phyloP scores from a whole-genome alignment of 2,888 invertebrate species.

The Conops quadrifasciatus region DNA sequence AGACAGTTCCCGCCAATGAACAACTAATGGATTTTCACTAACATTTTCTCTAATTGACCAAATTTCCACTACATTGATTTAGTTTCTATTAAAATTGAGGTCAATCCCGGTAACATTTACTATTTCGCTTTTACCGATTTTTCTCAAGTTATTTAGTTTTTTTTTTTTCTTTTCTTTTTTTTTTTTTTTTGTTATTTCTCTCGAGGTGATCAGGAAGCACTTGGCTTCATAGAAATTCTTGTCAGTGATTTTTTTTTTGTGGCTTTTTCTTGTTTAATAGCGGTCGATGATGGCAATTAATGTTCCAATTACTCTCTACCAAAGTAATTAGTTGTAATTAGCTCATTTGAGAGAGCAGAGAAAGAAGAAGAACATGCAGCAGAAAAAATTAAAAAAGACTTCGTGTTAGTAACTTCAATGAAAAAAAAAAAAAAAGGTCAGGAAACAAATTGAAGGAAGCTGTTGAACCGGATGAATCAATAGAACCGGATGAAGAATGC shows the following conservation, averaged over 20 bases:
- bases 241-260: too few species aligned
- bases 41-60: constrained; percentile 22
- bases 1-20: neutral
- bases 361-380: neutral
- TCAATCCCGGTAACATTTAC: constrained; percentile 31
- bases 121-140: too few species aligned
- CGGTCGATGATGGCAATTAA: neutral
- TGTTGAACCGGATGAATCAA: too few species aligned
- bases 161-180: neutral
- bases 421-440: neutral
- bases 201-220: neutral
- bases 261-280: too few species aligned
- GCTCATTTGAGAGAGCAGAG: neutral
- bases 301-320: neutral
- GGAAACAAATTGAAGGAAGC: neutral
- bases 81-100: constrained; percentile 26
- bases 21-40: neutral
- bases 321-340: constrained; percentile 14
- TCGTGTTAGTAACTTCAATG: too few species aligned
- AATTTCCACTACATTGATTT: constrained; percentile 31
- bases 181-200: neutral
- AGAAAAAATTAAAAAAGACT: neutral
- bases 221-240: too few species aligned
- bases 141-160: constrained; percentile 14
- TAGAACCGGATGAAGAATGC: too few species aligned